Evolutionary conservation across 2,888 invertebrate species (phyloP).

Genomic region (Oegoconia quadripuncta): DNA sequence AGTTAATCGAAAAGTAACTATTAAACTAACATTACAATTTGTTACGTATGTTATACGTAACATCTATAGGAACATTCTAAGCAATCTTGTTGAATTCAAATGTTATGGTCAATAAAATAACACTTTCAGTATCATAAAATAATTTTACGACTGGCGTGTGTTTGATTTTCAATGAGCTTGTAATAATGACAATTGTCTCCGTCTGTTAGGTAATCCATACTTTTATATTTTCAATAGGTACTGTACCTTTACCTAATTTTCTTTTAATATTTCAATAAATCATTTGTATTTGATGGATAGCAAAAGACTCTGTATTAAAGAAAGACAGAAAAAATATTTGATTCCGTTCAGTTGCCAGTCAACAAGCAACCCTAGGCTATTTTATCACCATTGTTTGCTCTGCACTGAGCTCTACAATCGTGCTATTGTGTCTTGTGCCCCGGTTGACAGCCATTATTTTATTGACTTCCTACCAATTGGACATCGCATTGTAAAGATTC

Average conservation of each 20-base stretch:
- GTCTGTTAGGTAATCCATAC: neutral
- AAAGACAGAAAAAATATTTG: neutral
- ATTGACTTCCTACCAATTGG: slow-evolving; percentile 49
- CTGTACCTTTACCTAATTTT: too few species aligned
- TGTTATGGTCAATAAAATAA: slow-evolving; percentile 2
- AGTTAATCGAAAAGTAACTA: too few species aligned
- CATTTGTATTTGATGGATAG: too few species aligned
- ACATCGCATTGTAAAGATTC: neutral
- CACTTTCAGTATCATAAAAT: slow-evolving; percentile 1
- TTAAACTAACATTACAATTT: too few species aligned
- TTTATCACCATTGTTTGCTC: slow-evolving; percentile 58
- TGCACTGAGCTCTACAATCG: slow-evolving; percentile 27
- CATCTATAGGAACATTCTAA: slow-evolving; percentile 8
- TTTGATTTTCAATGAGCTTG: neutral
- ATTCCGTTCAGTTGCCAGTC: slow-evolving; percentile 20
- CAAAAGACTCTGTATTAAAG: too few species aligned
- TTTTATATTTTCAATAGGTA: neutral
- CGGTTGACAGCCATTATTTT: slow-evolving; percentile 50
- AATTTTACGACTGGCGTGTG: neutral
- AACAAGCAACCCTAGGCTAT: slow-evolving; percentile 34
- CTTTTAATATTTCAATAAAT: too few species aligned
- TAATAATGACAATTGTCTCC: neutral
- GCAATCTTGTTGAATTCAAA: slow-evolving; percentile 2
- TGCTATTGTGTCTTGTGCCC: slow-evolving; percentile 37
- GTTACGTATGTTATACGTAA: too few species aligned